phyloP scores from a whole-genome alignment of 2,888 invertebrate species.

The Nomada fucata region DNA sequence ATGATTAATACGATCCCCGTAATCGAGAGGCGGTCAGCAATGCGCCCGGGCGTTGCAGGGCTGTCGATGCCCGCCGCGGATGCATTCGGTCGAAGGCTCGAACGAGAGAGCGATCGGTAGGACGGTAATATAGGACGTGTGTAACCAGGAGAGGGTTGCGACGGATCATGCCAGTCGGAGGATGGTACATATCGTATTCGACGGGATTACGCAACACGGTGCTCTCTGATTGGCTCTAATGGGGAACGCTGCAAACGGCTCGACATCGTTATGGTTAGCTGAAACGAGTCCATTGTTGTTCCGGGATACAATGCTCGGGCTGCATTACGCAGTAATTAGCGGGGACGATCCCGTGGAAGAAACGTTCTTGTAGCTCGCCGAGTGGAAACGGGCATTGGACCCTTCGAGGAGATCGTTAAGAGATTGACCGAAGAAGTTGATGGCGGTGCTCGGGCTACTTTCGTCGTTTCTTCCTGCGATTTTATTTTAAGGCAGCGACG shows the following conservation, averaged over 20 bases:
- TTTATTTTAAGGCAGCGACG: no score
- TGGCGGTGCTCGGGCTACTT: not conserved
- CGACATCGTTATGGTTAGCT: slow-evolving; percentile 73
- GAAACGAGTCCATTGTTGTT: slow-evolving; percentile 69
- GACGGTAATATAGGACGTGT: slow-evolving; percentile 72
- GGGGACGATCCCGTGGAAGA: slow-evolving; percentile 27
- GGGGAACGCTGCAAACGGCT: slow-evolving; percentile 73
- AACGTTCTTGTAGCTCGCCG: not conserved
- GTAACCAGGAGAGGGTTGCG: slow-evolving; percentile 70
- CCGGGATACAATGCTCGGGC: slow-evolving; percentile 59
- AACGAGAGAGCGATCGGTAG: slow-evolving; percentile 64
- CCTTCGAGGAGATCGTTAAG: not conserved
- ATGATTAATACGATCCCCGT: slow-evolving; percentile 81
- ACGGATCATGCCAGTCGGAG: slow-evolving; percentile 64
- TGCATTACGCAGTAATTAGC: slow-evolving; percentile 64
- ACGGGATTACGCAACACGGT: slow-evolving; percentile 78
- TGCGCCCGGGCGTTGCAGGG: slow-evolving; percentile 71
- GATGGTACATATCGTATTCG: slow-evolving; percentile 71
- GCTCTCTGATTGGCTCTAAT: slow-evolving; percentile 77
- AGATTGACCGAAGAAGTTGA: not conserved
- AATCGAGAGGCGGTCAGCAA: slow-evolving; percentile 78
- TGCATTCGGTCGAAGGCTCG: slow-evolving; percentile 64
- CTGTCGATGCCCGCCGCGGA: slow-evolving; percentile 64
- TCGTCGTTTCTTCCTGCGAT: not conserved
- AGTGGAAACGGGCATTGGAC: not conserved